Evolutionary conservation across 2,113 vertebrate genomes (phyloP).

Genomic region (Scatophagus argus): DNA sequence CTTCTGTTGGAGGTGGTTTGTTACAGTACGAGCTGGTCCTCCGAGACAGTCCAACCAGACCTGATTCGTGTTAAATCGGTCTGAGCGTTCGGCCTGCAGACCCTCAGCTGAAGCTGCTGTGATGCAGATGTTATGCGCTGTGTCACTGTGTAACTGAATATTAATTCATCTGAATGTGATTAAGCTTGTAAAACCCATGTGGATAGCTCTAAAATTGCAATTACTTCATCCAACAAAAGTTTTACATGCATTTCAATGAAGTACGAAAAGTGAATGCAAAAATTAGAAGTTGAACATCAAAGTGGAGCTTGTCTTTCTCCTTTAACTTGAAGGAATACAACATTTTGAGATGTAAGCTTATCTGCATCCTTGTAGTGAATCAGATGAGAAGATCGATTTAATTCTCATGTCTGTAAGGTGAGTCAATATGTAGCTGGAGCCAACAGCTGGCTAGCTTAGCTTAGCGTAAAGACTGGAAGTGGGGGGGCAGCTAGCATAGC

Average conservation of each 20-base stretch:
- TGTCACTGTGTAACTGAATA: neutral
- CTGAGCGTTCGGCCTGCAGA: neutral
- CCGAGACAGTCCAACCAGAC: neutral
- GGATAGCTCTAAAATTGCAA: neutral
- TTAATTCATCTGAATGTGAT: conserved; percentile 10
- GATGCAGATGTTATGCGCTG: neutral
- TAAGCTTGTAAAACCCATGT: neutral
- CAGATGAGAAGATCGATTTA: neutral
- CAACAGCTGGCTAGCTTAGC: neutral
- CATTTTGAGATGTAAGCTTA: no score
- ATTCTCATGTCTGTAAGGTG: neutral
- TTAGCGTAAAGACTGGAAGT: neutral
- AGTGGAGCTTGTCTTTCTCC: neutral
- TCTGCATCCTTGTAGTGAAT: neutral
- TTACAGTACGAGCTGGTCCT: neutral
- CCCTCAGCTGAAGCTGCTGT: neutral
- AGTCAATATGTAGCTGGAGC: neutral
- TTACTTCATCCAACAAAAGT: neutral
- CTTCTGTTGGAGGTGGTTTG: neutral
- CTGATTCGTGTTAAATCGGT: conserved; percentile 4
- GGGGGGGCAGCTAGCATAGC: neutral
- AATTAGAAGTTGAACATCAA: neutral
- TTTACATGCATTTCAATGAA: neutral
- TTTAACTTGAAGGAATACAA: neutral
- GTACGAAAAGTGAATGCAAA: neutral